Conservation (phyloP, 2,888 invertebrate genomes). For the Ctenicera cuprea region DNA sequence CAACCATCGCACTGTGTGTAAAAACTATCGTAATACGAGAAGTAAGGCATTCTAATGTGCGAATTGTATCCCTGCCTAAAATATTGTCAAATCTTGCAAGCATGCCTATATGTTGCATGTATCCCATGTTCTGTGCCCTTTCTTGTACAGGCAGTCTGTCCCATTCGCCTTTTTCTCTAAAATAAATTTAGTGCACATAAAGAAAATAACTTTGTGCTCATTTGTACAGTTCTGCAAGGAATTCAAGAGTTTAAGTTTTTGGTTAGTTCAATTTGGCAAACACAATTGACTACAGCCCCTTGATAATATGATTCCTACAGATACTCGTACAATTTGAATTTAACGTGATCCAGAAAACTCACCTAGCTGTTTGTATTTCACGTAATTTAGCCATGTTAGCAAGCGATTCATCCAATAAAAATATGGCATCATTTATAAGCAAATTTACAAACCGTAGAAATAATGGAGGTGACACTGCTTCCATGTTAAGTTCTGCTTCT, state of each 20-base stretch:
- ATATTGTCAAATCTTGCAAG: slow-evolving; percentile 95
- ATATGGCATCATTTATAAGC: slow-evolving; percentile 98
- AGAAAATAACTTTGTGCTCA: no score
- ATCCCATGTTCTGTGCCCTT: slow-evolving; percentile 83
- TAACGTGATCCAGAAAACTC: no score
- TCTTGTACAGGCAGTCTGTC: slow-evolving; percentile 80
- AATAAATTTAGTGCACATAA: no score
- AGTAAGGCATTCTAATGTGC: slow-evolving; percentile 86
- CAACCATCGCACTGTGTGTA: slow-evolving; percentile 93
- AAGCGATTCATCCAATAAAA: slow-evolving; percentile 93
- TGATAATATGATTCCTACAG: no score
- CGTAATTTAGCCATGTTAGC: slow-evolving; percentile 92
- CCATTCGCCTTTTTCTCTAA: slow-evolving; percentile 86
- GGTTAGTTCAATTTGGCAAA: no score
- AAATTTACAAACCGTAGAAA: slow-evolving; percentile 97
- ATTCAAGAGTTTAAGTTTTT: no score
- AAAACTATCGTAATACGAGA: slow-evolving; percentile 88
- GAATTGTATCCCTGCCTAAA: slow-evolving; percentile 91
- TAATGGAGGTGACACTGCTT: slow-evolving; percentile 91
- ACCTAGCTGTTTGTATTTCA: slow-evolving; percentile 86
- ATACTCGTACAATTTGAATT: no score
- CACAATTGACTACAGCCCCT: no score
- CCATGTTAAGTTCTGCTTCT: slow-evolving; percentile 91
- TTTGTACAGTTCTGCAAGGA: no score
- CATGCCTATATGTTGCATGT: slow-evolving; percentile 86